Evolutionary conservation across 2,113 vertebrate genomes (phyloP).

Genomic region (Platycercus adscitus): DNA sequence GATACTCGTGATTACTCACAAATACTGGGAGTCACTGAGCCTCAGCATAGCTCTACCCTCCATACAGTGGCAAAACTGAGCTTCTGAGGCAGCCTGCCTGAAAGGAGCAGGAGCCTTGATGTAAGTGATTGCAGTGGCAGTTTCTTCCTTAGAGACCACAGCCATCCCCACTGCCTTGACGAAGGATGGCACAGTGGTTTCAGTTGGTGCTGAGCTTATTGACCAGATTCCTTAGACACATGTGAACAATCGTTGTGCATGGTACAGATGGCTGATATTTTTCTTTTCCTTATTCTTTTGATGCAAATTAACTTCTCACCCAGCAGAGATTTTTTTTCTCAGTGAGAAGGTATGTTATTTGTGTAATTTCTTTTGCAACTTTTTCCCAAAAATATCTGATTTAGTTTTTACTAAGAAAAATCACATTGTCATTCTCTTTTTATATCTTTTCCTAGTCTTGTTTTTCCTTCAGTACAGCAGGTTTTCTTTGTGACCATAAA

Average conservation of each 20-base stretch:
- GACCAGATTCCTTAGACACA: not conserved
- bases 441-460: not conserved
- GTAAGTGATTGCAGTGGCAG: not conserved
- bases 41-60: not conserved
- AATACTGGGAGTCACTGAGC: not conserved
- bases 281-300: not conserved
- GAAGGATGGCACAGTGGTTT: not conserved
- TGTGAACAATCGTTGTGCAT: not conserved
- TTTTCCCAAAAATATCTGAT: not conserved
- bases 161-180: not conserved
- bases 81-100: not conserved
- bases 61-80: accelerated
- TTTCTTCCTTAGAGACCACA: not conserved
- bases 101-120: not conserved
- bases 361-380: not conserved
- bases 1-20: not conserved
- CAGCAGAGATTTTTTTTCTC: not conserved
- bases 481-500: not conserved
- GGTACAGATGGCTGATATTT: not conserved
- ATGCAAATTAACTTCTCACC: not conserved
- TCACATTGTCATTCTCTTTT: not conserved
- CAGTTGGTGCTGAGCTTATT: not conserved
- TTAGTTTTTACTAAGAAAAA: not conserved
- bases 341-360: not conserved
- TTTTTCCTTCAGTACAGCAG: not conserved